phyloP scores from a whole-genome alignment of 2,797 vertebrate species.

The Myiotriccus ornatus region DNA sequence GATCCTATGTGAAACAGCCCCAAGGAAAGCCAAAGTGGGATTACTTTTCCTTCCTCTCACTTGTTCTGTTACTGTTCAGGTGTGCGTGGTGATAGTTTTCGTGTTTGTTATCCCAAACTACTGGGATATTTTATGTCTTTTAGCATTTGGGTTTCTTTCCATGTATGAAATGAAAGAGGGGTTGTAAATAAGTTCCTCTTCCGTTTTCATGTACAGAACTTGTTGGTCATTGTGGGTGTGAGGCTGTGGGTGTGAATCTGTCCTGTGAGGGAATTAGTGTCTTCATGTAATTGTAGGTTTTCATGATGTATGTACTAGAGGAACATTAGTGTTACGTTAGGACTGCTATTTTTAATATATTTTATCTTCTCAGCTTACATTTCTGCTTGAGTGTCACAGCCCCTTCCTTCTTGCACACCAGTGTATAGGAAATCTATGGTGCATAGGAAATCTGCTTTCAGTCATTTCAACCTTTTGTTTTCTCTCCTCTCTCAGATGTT shows the following conservation, averaged over 20 bases:
- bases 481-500: not conserved
- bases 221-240: not conserved
- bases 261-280: not conserved
- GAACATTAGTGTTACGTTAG: not conserved
- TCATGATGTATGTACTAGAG: rapidly evolving
- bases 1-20: not conserved
- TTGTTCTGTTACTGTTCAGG: not conserved
- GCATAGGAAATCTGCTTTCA: not conserved
- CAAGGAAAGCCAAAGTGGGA: not conserved
- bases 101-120: not conserved
- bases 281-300: not conserved
- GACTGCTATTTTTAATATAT: not conserved
- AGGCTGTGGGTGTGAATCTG: not conserved
- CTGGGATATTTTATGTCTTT: not conserved
- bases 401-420: too few species aligned
- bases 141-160: not conserved
- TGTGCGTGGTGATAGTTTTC: not conserved
- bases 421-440: not conserved
- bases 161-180: not conserved
- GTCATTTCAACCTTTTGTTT: not conserved
- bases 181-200: not conserved
- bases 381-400: not conserved
- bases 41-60: not conserved
- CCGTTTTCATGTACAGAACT: not conserved
- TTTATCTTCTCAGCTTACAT: not conserved